phyloP scores from a whole-genome alignment of 2,888 invertebrate genomes.

The Leistus spinibarbis region DNA sequence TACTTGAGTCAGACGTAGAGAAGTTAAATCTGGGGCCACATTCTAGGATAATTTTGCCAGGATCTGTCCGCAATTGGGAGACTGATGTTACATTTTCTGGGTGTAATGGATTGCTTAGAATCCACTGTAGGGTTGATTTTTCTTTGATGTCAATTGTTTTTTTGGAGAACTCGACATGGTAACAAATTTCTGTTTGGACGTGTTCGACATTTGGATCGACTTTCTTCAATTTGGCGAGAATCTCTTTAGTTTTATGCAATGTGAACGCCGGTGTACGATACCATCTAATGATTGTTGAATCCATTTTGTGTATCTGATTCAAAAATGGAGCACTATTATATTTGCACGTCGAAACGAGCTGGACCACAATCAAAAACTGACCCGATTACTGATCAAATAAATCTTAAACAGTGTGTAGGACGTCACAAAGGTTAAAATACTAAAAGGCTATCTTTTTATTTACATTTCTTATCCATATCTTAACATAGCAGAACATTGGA shows the following conservation, averaged over 20 bases:
- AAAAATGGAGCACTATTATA: not conserved
- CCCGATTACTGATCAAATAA: not conserved
- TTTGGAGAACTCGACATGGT: slow-evolving; percentile 71
- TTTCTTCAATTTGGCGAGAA: slow-evolving; percentile 62
- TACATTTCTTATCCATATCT: slow-evolving; percentile 29
- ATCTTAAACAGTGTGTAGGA: not conserved
- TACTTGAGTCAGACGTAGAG: slow-evolving; percentile 94
- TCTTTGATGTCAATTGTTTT: slow-evolving; percentile 65
- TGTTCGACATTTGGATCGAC: slow-evolving; percentile 58
- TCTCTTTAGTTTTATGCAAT: slow-evolving; percentile 64
- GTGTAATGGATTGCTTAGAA: slow-evolving; percentile 74
- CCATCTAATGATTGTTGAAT: slow-evolving; percentile 64
- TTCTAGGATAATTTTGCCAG: slow-evolving; percentile 70
- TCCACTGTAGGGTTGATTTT: slow-evolving; percentile 73
- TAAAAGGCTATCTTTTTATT: slow-evolving; percentile 15
- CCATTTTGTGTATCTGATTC: slow-evolving; percentile 32
- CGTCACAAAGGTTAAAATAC: slow-evolving; percentile 16
- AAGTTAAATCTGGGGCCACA: slow-evolving; percentile 94
- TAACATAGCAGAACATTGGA: slow-evolving; percentile 17
- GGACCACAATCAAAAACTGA: not conserved
- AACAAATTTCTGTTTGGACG: slow-evolving; percentile 78
- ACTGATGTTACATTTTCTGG: slow-evolving; percentile 64
- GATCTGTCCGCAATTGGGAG: slow-evolving; percentile 58
- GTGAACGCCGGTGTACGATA: slow-evolving; percentile 68
- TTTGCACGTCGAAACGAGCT: not conserved